Evolutionary conservation across 2,888 invertebrate species (phyloP).

Genomic region (Lasioglossum zephyrum): DNA sequence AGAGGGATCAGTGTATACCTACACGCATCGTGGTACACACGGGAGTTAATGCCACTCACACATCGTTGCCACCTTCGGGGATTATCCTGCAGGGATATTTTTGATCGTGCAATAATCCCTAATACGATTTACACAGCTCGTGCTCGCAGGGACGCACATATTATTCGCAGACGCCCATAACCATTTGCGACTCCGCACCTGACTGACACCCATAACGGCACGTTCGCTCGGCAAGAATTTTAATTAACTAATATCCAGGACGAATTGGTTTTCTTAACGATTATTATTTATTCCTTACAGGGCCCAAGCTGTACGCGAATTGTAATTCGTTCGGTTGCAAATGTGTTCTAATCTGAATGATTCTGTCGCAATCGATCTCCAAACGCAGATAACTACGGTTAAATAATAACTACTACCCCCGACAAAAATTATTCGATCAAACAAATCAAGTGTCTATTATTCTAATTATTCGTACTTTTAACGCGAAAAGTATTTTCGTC

Average conservation of each 20-base stretch:
- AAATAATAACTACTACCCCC: no score
- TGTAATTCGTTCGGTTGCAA: background rate
- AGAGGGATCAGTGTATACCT: slow-evolving; percentile 68
- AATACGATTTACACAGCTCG: slow-evolving; percentile 84
- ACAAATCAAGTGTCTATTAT: no score
- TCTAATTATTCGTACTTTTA: no score
- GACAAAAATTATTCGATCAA: background rate
- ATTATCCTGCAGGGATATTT: slow-evolving; percentile 84
- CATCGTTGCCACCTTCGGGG: slow-evolving; percentile 77
- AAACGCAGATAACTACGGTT: no score
- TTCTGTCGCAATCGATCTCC: no score
- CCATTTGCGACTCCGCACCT: slow-evolving; percentile 65
- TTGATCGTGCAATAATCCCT: slow-evolving; percentile 84
- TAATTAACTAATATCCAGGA: slow-evolving; percentile 29
- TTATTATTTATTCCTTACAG: background rate
- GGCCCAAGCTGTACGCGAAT: background rate
- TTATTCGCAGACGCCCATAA: slow-evolving; percentile 64
- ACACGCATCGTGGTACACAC: slow-evolving; percentile 62
- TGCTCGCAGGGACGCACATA: slow-evolving; percentile 75
- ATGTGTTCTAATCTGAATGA: no score
- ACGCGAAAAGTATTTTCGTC: no score
- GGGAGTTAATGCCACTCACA: slow-evolving; percentile 81
- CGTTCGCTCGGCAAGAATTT: slow-evolving; percentile 33
- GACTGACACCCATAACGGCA: slow-evolving; percentile 37
- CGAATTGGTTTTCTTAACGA: background rate